Evolutionary conservation across 2,797 vertebrate genomes (phyloP), one percentile per base, ranked within the genome.

Genomic region (Ficedula albicollis): DNA sequence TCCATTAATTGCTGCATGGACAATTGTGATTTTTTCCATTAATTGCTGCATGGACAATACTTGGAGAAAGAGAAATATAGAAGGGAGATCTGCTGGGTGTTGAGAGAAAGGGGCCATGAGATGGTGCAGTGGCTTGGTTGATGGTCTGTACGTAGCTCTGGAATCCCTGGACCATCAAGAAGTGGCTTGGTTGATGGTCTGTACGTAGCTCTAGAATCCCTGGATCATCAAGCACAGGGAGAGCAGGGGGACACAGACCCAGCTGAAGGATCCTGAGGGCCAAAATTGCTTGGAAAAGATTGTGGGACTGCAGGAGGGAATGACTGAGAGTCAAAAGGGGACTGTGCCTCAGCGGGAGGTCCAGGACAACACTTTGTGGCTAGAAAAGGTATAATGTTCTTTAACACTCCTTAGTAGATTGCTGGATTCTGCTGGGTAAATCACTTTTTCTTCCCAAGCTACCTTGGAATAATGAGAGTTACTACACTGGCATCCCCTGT

Each of bases 81-180:
- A 54, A 59, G 32, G 34, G 62, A 77, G 58, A 36, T 5, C n/a
- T 75, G 2, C 3, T 32, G 26, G 10, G 27, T 15, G 13, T 22
- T 44, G 27, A 32, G 10, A 41, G 51, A 41, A 43, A 4, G 10
- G 17, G 21, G 5, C 19, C 15, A 11, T 21, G 73, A 29, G 55
- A 44, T 69, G 15, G 5, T 0, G 0, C 14, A 52, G 63, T 16
- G 26, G 9, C 67, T 56, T 59, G 32, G 6, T 0, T 25, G 34
- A 6, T 22, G 9, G 16, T 30, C 20, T 62, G 23, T 15, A 27
- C 0, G 3, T 51, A 23, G 29, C 23, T 76, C 77, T 67, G 30
- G 29, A 49, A 76, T 36, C 44, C 23, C 52, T 27, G 25, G 32
- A 14, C 20, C 30, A 10, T 13, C 20, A 6, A 48, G 32, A n/a